Base-by-base conservation (phyloP, 2,888 invertebrate genomes). In the Deilephila porcellus region DNA sequence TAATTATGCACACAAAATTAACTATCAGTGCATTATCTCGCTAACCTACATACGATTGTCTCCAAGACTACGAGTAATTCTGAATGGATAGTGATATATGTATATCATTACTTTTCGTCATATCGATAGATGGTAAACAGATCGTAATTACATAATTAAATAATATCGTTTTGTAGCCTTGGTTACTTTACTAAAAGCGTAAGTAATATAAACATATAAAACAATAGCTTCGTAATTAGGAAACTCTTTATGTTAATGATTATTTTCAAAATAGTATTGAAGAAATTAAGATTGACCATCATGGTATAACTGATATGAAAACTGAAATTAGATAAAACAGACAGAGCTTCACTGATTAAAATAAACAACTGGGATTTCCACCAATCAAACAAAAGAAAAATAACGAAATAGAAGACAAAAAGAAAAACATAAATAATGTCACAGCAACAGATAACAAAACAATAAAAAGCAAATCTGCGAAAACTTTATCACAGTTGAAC, bases 1-100 rank as follows among this genome's bases (percentile, higher is more conserved):
- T 71, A 72, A 59, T 56, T 63, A 14, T 64, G 59, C 20, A 59
- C 37, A 67, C 56, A 59, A 64, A 59, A 29, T 67, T 64, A 37
- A 59, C 59, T 72, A 59, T 56, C 37, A 59, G 20, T 72, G 72
- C 72, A 72, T 67, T 72, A 72, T 72, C 72, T 72, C 8, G 37
- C 29, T 72, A 67, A 72, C 72, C 72, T 67, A 63, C 25, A 64
- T 72, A 20, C 53, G 53, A 19, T 56, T 56, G 53, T 56, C 53
- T 17, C 17, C 53, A 56, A 52, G 52, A n/a, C 53, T 56, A n/a
- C n/a, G n/a, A n/a, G n/a, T n/a, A 11, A 56, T 56, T 56, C 17
- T 17, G 19, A 56, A 19, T 56, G 53, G 19, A 56, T 56, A n/a
- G 53, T 4, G 3, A n/a, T 56, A 56, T 56, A 56, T 19, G 6